Evolutionary conservation across 2,797 vertebrate genomes (phyloP), one percentile per base, ranked within the genome.

Genomic region (Mycteria americana): DNA sequence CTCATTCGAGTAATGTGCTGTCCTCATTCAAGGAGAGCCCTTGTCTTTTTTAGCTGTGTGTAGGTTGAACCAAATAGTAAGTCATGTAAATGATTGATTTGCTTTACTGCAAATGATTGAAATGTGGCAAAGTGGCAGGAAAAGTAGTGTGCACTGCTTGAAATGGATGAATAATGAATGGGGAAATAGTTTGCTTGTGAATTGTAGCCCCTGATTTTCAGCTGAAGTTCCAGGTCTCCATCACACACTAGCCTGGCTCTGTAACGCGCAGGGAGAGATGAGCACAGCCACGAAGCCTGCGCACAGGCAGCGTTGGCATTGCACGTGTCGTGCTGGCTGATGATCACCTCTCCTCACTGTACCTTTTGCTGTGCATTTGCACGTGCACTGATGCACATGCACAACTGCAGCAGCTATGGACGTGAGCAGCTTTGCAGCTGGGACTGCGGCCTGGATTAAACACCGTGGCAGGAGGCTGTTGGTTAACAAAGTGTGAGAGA

Each of bases 21-120:
- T 93, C 96, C 93, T 93, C 86, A 85, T 95, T 95, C 96, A 94
- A 89, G 93, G 89, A 96, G 85, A 92, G 88, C 83, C 94, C 85
- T 84, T 12, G n/a, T 92, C 80, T 82, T 82, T 93, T 95, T 92
- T 74, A 96, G 92, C 77, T 94, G 60, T 37, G 94, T 93, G 96
- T 95, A 80, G 88, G 93, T 57, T 28, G 94, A 50, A 63, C 56
- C 74, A 85, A 87, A 81, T 59, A 94, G 86, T 87, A 85, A 94
- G 74, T 80, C 70, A 69, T 43, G 93, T 6, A 76, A 81, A 68
- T 89, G 92, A 95, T 94, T 91, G 92, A 90, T 91, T 91, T 95
- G 70, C 93, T 91, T 82, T 80, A 62, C 84, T 84, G 86, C 74
- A 73, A 78, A 51, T 87, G 81, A 91, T 85, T 69, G 91, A 93